Base-by-base conservation (phyloP, 2,888 invertebrate genomes). In the Drosophila mettleri region DNA sequence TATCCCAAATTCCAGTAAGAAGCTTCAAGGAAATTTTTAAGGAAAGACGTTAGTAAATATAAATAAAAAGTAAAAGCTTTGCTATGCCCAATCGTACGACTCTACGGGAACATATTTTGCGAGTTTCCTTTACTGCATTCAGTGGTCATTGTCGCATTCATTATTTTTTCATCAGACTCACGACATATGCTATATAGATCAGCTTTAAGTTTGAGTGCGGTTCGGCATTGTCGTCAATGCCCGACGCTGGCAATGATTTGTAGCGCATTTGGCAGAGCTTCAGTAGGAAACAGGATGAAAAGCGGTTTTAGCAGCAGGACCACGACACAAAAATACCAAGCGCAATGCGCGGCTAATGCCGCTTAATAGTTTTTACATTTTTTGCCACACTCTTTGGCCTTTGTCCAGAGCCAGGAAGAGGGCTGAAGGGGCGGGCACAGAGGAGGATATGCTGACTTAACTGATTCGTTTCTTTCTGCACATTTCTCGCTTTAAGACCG, bases 311-410 rank as follows among this genome's bases (percentile, higher is more conserved):
- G 36, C 53, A 62, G 77, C 72, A 66, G 71, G 70, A 61, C 76
- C 71, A 62, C 77, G 77, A 74, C 77, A 76, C 74, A 71, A 66
- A 78, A 82, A 73, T 86, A 76, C 85, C 84, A 84, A 87, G 82
- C 85, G 87, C 68, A 81, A 76, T 62, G 86, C 78, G 80, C 80
- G 68, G 84, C 84, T 85, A 85, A 85, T 85, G 75, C 88, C 80
- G 86, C 78, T 88, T 88, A 84, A 85, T 86, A 88, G 88, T 83
- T 85, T 88, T 84, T 76, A 80, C 78, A 86, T 80, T 83, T 87
- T 86, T 85, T 68, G 62, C 59, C 48, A 54, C 48, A 67, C 54
- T 70, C 66, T 63, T 75, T 71, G 72, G 65, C 58, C 79, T 78
- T 71, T 80, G 74, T 82, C 67, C 36, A 46, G 34, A 22, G 14